Conservation (phyloP, 2,113 vertebrate species). For the Tringa solitaria region DNA sequence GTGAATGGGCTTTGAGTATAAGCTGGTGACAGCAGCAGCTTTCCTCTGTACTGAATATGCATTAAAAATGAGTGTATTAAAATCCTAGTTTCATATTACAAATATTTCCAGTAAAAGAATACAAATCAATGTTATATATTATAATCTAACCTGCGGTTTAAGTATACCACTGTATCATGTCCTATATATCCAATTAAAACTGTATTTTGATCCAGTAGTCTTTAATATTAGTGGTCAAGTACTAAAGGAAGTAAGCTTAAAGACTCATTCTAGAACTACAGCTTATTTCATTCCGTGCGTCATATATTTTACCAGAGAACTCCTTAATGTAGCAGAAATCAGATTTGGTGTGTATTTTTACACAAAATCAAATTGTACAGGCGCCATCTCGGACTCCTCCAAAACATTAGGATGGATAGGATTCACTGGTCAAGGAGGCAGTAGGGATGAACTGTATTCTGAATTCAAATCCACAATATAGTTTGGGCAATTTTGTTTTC, state of each 20-base stretch:
- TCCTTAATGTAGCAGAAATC: conserved; percentile 96
- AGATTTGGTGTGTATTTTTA: conserved; percentile 98
- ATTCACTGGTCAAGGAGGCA: conserved; percentile 73
- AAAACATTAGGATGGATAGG: conserved; percentile 79
- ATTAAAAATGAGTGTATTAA: conserved; percentile 73
- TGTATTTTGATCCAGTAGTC: conserved; percentile 75
- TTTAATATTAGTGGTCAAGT: conserved; percentile 84
- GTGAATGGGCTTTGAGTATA: conserved; percentile 49
- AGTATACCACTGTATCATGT: conserved; percentile 73
- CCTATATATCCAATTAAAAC: conserved; percentile 76
- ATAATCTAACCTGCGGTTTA: conserved; percentile 71
- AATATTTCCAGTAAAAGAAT: conserved; percentile 82
- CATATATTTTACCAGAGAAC: conserved; percentile 88
- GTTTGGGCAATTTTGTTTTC: background rate
- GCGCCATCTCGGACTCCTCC: conserved; percentile 86
- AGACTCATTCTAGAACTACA: conserved; percentile 72
- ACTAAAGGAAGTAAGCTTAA: conserved; percentile 78
- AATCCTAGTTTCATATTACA: conserved; percentile 71
- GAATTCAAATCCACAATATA: background rate
- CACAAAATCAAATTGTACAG: conserved; percentile 95
- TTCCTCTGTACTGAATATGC: conserved; percentile 50
- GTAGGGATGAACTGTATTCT: background rate
- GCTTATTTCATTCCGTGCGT: conserved; percentile 81
- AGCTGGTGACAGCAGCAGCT: conserved; percentile 42
- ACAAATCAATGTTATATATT: conserved; percentile 80